Evolutionary conservation across 2,113 vertebrate genomes (phyloP).

Genomic region (Pluvianellus socialis): DNA sequence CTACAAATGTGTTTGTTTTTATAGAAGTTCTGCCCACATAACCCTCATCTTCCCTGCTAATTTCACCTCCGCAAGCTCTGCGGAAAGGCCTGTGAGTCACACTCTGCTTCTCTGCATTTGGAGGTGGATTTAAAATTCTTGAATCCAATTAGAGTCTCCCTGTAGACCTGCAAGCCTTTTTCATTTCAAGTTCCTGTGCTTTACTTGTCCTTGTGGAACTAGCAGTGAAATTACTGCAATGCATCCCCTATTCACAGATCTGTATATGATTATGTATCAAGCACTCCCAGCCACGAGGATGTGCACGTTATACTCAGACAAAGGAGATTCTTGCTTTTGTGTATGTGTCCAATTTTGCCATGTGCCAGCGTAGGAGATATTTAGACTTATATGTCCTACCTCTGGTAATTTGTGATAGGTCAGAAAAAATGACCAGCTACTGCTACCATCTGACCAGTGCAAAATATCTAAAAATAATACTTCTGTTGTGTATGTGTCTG

Average conservation of each 20-base stretch:
- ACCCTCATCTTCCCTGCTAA: not conserved
- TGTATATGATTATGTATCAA: not conserved
- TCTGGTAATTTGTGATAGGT: not conserved
- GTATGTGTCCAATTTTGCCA: not conserved
- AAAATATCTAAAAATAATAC: not conserved
- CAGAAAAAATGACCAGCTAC: not conserved
- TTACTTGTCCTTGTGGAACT: not conserved
- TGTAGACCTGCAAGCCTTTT: not conserved
- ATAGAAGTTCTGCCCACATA: not conserved
- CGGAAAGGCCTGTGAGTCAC: not conserved
- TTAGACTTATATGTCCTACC: not conserved
- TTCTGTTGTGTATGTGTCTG: accelerated
- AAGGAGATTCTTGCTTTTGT: not conserved
- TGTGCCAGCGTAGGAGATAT: not conserved
- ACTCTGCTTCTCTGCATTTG: not conserved
- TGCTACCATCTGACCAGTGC: not conserved
- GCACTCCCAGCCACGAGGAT: not conserved
- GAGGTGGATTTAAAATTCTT: conserved; percentile 26
- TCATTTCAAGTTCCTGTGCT: not conserved
- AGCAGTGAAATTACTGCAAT: not conserved
- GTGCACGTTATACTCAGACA: not conserved
- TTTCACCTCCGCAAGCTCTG: not conserved
- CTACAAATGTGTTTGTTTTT: not conserved
- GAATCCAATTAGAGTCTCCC: conserved; percentile 31
- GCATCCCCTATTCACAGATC: not conserved